phyloP scores from a whole-genome alignment of 1,140 invertebrate genomes.

The Drosophila arizonae region DNA sequence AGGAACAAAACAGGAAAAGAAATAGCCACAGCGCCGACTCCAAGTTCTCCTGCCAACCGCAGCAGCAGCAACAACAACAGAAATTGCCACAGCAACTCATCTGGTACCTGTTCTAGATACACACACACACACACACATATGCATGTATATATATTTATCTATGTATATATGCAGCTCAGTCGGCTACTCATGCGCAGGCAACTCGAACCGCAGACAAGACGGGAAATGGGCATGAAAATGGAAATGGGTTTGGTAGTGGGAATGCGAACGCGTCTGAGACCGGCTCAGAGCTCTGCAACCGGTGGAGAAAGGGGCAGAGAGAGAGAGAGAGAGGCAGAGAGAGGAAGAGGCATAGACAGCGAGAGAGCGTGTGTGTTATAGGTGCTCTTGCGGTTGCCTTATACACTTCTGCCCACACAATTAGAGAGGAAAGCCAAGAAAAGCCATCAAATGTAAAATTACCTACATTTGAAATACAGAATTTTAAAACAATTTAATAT shows the following conservation, averaged over 20 bases:
- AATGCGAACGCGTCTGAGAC: conserved; percentile 7
- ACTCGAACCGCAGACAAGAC: conserved; percentile 26
- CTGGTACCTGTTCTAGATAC: conserved; percentile 39
- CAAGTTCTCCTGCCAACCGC: conserved; percentile 40
- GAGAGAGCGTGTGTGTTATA: neutral
- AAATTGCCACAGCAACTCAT: conserved; percentile 19
- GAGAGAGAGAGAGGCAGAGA: neutral
- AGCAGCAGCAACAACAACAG: conserved; percentile 26
- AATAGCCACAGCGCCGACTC: conserved; percentile 41
- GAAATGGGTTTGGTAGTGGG: conserved; percentile 7
- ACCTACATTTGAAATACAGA: neutral
- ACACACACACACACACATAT: neutral
- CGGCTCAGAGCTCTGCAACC: neutral
- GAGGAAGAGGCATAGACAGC: neutral
- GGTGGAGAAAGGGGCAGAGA: neutral
- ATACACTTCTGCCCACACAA: neutral
- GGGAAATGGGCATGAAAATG: neutral
- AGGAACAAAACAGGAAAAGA: conserved; percentile 56
- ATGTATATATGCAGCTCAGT: conserved; percentile 25
- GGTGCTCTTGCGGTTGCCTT: neutral
- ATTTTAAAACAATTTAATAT: too few relatives aligned
- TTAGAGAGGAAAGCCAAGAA: neutral
- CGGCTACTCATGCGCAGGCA: conserved; percentile 51
- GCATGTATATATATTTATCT: neutral
- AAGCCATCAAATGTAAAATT: neutral